phyloP scores from a whole-genome alignment of 2,888 invertebrate species.

The Fissipunctia ypsillon region DNA sequence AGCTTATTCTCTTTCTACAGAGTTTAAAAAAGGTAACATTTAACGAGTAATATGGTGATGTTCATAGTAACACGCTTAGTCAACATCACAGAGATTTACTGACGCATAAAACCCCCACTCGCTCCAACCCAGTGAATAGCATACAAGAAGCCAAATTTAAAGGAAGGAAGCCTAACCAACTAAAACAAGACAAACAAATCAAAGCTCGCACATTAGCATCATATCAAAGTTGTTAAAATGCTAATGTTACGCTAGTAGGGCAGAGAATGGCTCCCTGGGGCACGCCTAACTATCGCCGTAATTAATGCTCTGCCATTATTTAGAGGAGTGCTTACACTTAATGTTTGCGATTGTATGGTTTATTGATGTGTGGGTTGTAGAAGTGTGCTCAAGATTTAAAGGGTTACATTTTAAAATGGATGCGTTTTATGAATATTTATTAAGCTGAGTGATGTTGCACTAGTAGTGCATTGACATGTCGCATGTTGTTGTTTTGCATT shows the following conservation, averaged over 20 bases:
- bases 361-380: conserved; percentile 21
- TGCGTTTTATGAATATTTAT: background rate
- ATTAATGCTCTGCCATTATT: conserved; percentile 72
- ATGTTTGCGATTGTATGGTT: conserved; percentile 54
- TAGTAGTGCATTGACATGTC: background rate
- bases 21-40: background rate
- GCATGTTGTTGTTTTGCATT: background rate
- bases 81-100: conserved; percentile 37
- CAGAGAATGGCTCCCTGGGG: conserved; percentile 67
- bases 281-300: conserved; percentile 63
- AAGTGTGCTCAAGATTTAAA: conserved; percentile 14
- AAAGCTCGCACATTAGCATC: conserved; percentile 62
- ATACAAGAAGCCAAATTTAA: conserved; percentile 49
- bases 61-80: background rate
- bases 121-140: conserved; percentile 35
- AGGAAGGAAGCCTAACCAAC: conserved; percentile 59
- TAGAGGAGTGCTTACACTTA: conserved; percentile 67
- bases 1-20: background rate
- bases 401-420: conserved; percentile 1
- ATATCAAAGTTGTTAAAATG: conserved; percentile 67
- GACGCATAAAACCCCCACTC: conserved; percentile 16
- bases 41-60: background rate
- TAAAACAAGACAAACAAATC: conserved; percentile 66
- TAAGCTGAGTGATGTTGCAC: background rate
- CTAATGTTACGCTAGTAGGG: conserved; percentile 62